phyloP scores from a whole-genome alignment of 1,140 invertebrate genomes.

The Zaprionus taronus region DNA sequence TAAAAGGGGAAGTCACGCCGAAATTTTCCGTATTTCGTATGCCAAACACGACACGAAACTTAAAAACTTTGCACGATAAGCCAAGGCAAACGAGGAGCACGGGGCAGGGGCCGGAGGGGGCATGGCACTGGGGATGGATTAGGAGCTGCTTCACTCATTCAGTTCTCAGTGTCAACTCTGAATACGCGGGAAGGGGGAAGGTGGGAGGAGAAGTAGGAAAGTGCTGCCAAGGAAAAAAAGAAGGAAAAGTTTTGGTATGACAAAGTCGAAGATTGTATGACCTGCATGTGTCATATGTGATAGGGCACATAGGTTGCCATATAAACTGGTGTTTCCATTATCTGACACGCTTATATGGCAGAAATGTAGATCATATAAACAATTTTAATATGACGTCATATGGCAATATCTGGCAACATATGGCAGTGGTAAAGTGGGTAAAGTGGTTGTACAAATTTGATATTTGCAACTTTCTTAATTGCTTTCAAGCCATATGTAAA shows the following conservation, averaged over 20 bases:
- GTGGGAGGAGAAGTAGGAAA: neutral
- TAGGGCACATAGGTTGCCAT: neutral
- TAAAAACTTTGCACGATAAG: slow-evolving; percentile 79
- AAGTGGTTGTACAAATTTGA: too few relatives aligned
- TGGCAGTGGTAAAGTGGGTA: too few relatives aligned
- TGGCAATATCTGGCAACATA: too few relatives aligned
- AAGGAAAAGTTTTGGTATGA: neutral
- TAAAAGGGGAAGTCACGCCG: slow-evolving; percentile 13
- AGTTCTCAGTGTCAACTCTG: slow-evolving; percentile 26
- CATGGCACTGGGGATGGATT: slow-evolving; percentile 14
- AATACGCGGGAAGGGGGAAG: neutral
- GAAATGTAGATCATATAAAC: too few relatives aligned
- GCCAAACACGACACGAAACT: slow-evolving; percentile 77
- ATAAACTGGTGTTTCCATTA: too few relatives aligned
- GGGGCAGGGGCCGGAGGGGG: neutral
- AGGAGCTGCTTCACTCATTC: slow-evolving; percentile 30
- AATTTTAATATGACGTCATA: too few relatives aligned
- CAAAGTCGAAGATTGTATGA: neutral
- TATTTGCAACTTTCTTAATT: too few relatives aligned
- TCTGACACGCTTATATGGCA: too few relatives aligned
- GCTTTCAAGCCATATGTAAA: too few relatives aligned
- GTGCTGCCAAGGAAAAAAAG: neutral
- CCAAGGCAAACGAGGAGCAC: slow-evolving; percentile 24
- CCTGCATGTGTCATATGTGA: neutral
- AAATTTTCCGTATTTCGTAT: slow-evolving; percentile 67